Evolutionary conservation across 2,113 vertebrate genomes (phyloP), one percentile per base, ranked within the genome.

Genomic region (Coreoperca whiteheadi): DNA sequence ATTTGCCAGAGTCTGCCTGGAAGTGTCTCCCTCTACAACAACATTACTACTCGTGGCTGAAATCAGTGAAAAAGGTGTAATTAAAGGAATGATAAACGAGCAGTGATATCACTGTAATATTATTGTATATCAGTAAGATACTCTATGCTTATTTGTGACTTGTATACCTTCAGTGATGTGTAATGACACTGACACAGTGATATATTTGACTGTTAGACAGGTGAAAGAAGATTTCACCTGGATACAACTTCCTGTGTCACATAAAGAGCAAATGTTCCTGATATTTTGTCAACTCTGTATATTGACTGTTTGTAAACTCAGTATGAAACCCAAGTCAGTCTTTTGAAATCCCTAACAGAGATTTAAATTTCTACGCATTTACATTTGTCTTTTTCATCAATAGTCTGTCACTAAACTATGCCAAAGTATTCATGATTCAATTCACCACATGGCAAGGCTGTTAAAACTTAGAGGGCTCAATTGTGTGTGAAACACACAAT

Each of bases 391-490:
- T 81, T 83, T 82, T 85, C 84, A 91, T 50, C 81, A 75, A 87
- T 88, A 92, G 93, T 96, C 85, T 69, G 85, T 94, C 90, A 92
- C 88, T 89, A 85, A 94, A 94, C 92, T 94, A 96, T 95, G 93
- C 96, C 96, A 96, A 96, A 96, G 95, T 88, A 89, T 90, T 87
- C 86, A 90, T 91, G 81, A 85, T 83, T 88, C 67, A 67, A 43
- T 81, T 89, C 88, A 87, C 69, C 30, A 80, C 57, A 83, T 83
- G 84, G 81, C 79, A 76, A 89, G 89, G 90, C 90, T 94, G 92
- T 95, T 91, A 83, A 83, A 92, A 79, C 66, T 70, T 84, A 72
- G 90, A 92, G 91, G 93, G 93, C 90, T 90, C 72, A 74, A 74
- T 57, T 85, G 87, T 92, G 89, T 91, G 81, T 89, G 71, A 73